Percentiles rank a stretch among this genome's conserved stretches.
Conservation (phyloP, 2,113 vertebrate species). For the Sinocyclocheilus grahami region DNA sequence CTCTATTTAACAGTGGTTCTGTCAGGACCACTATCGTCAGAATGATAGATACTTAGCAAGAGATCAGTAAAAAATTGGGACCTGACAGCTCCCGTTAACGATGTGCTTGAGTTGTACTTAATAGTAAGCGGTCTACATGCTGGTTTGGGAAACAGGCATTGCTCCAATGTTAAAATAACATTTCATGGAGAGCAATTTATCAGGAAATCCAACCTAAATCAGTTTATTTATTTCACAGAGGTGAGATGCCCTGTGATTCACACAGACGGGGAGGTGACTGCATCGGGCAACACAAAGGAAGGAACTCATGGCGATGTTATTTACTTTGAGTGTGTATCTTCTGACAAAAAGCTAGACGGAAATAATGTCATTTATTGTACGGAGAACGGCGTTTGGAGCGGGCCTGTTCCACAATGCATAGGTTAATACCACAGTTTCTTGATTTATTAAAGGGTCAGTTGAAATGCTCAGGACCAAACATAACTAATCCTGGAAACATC, state of each 20-base stretch:
- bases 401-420: background rate
- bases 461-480: background rate
- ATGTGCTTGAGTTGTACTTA: background rate
- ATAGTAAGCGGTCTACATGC: background rate
- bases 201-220: background rate
- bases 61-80: background rate
- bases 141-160: constrained; percentile 11
- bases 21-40: too few species aligned
- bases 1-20: too few species aligned
- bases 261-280: constrained; percentile 26
- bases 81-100: background rate
- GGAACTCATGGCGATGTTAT: constrained; percentile 64
- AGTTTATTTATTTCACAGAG: background rate
- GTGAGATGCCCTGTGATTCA: constrained; percentile 57
- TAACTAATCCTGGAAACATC: background rate
- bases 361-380: constrained; percentile 60
- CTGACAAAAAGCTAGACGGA: background rate
- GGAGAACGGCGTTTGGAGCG: constrained; percentile 63
- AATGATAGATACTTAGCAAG: too few species aligned
- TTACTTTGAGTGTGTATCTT: constrained; percentile 64
- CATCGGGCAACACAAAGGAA: constrained; percentile 61
- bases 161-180: background rate
- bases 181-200: background rate
- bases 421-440: background rate
- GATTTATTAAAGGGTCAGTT: background rate